Evolutionary conservation across 2,113 vertebrate species (phyloP).

Genomic region (Pithys albifrons): DNA sequence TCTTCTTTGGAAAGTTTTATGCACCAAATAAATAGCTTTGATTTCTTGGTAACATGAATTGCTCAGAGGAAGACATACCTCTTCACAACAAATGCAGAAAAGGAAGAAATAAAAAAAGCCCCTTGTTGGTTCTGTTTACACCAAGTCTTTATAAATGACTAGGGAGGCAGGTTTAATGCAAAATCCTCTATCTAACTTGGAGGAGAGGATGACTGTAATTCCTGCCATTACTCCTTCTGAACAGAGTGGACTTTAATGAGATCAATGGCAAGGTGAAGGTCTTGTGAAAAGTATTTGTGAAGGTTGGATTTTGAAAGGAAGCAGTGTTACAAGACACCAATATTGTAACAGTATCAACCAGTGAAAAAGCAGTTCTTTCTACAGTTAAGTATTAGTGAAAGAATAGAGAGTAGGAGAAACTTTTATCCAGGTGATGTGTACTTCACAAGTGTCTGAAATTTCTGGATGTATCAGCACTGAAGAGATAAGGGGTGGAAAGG

Average conservation of each 20-base stretch:
- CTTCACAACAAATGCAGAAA: background rate
- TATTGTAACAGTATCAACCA: background rate
- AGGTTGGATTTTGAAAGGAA: background rate
- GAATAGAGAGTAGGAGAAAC: background rate
- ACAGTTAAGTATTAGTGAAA: slow-evolving; percentile 20
- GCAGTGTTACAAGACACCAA: background rate
- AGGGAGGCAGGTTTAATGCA: background rate
- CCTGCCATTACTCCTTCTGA: background rate
- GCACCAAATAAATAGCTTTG: background rate
- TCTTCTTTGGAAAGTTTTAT: background rate
- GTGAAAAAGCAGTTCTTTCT: background rate
- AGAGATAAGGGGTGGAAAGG: background rate
- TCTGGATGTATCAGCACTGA: background rate
- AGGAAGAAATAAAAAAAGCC: background rate
- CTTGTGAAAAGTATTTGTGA: background rate
- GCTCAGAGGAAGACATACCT: background rate
- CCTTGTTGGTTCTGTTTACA: background rate
- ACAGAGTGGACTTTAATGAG: background rate
- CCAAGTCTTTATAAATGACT: background rate
- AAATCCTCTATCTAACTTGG: background rate
- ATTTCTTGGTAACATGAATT: background rate
- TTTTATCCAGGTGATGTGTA: background rate
- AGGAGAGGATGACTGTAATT: background rate
- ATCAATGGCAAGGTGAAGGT: background rate
- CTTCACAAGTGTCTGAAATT: background rate